phyloP scores from a whole-genome alignment of 2,797 vertebrate genomes.

The Ctenosaura bakeri region DNA sequence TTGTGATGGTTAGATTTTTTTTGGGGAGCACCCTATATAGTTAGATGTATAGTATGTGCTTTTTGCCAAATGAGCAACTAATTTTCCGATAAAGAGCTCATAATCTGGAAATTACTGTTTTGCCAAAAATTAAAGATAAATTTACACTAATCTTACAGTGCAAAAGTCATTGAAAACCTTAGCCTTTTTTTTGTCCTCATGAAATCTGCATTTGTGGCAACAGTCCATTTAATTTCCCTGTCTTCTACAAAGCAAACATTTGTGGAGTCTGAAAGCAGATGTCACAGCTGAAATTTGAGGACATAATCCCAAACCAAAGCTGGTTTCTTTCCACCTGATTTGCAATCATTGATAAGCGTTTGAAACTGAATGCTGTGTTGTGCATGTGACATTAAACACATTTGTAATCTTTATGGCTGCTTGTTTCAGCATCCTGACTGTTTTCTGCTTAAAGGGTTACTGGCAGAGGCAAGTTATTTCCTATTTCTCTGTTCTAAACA shows the following conservation, averaged over 20 bases:
- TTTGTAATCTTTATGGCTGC: background rate
- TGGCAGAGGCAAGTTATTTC: background rate
- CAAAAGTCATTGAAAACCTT: background rate
- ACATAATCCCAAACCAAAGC: background rate
- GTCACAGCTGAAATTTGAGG: background rate
- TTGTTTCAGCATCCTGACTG: background rate
- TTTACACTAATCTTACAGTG: background rate
- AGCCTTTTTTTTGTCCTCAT: background rate
- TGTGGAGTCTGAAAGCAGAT: constrained; percentile 9
- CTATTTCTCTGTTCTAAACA: background rate
- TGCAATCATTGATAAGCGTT: background rate
- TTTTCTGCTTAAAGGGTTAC: constrained; percentile 3
- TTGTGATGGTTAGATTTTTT: background rate
- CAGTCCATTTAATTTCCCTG: background rate
- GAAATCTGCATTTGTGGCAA: constrained; percentile 14
- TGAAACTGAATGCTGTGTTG: background rate
- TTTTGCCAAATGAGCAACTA: background rate
- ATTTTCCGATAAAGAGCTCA: background rate
- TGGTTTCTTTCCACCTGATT: background rate
- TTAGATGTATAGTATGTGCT: background rate
- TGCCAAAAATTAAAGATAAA: background rate
- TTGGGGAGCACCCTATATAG: background rate
- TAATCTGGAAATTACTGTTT: constrained; percentile 4
- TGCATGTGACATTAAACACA: background rate
- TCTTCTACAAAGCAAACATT: background rate